Evolutionary conservation across 2,888 invertebrate genomes (phyloP).

Genomic region (Brachyptera putata): DNA sequence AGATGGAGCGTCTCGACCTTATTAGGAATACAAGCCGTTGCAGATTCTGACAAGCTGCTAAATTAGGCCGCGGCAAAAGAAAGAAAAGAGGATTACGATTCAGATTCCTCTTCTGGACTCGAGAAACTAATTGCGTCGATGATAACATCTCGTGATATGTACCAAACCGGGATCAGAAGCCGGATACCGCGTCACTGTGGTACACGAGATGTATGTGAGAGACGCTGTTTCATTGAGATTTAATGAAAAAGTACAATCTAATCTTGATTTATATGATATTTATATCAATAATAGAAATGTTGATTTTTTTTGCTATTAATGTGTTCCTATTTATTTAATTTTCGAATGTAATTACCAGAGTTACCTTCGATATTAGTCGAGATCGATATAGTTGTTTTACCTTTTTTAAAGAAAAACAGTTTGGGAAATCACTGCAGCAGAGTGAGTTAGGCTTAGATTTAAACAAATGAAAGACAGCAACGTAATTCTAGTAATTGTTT

Average conservation of each 20-base stretch:
- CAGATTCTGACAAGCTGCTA: constrained; percentile 7
- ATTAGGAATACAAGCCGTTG: constrained; percentile 4
- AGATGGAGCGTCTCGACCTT: constrained; percentile 12
- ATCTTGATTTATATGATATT: not conserved
- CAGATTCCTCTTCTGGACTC: not conserved
- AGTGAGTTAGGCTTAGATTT: not conserved
- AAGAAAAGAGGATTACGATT: not conserved
- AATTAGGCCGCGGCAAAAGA: constrained; percentile 5
- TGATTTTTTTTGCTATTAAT: constrained; percentile 16
- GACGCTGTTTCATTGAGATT: no score
- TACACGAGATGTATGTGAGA: no score
- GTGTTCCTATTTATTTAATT: constrained; percentile 30
- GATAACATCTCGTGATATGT: not conserved
- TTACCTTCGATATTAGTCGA: constrained; percentile 25
- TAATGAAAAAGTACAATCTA: not conserved
- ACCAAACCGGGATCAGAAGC: not conserved
- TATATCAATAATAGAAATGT: not conserved
- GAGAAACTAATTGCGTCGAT: constrained; percentile 16
- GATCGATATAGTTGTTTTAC: constrained; percentile 6
- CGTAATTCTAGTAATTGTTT: constrained; percentile 15
- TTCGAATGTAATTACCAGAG: constrained; percentile 30
- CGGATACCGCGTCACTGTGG: not conserved
- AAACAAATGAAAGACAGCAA: constrained; percentile 11
- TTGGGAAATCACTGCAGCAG: no score
- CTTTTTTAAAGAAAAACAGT: no score